Base-by-base conservation (phyloP, 2,888 invertebrate genomes). In the Limnephilus lunatus region DNA sequence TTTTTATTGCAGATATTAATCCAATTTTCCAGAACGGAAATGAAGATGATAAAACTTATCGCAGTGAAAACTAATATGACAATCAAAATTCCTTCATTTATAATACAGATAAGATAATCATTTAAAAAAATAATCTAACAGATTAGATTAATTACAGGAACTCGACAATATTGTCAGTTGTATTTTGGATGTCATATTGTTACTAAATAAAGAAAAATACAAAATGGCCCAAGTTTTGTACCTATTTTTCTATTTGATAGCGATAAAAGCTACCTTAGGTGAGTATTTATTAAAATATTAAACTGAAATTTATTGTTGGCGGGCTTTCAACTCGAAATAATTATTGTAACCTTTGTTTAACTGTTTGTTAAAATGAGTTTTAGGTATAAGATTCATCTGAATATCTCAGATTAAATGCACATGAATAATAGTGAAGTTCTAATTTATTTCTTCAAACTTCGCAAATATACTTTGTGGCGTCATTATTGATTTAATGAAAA, bases 151-250 rank as follows among this genome's bases (percentile, higher is more conserved):
- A 85, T 86, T 14, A 48, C 0, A 86, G 25, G 15, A 44, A 86
- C 35, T 86, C 30, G n/a, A 44, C 48, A 86, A 30, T 44, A 32
- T 68, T 68, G 9, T 68, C 25, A 68, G 68, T 68, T 68, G 35
- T 35, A 35, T 83, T 83, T 35, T 15, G 25, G 32, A 32, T 25
- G 32, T 39, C 32, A 11, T 30, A 14, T 15, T 87, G 68, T 53
- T 12, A 53, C 14, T 32, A 31, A 31, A 32, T 82, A 30, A 30
- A 31, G 19, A 48, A 30, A n/a, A 87, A 87, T 1, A 80, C 35
- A 89, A 89, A 32, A 89, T 89, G 88, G 31, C 68, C 15, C 81
- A 80, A 39, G 39, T 35, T 12, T n/a, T 89, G 81, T 80, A n/a
- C 32, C 3, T 82, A 15, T 81, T 32, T n/a, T 89, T 19, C 35